Base-by-base conservation (phyloP, 2,797 vertebrate species). In the Hydrolagus colliei region DNA sequence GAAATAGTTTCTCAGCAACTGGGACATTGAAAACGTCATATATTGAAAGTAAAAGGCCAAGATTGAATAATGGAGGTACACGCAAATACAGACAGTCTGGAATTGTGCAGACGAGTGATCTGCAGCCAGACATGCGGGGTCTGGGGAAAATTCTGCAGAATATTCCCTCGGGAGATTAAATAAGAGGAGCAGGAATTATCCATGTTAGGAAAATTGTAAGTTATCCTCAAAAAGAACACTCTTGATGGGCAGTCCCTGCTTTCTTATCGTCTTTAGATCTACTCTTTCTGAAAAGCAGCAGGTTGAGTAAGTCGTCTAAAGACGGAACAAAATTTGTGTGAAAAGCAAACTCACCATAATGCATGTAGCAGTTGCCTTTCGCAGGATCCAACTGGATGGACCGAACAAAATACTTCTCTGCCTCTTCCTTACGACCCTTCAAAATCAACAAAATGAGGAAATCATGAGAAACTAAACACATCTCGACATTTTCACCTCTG, bases 311-410 rank as follows among this genome's bases (percentile, higher is more conserved):
- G 14, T 35, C 27, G 12, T 22, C 72, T 74, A 72, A 14, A 32
- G 11, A 52, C 6, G 41, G 41, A 52, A 52, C 67, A 67, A 41
- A 84, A 63, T 68, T 10, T 4, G 4, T 20, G n/a, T n/a, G 27
- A 82, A 82, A 71, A 84, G 18, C n/a, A 86, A 89, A 93, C 96
- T 88, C 93, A 99, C 98, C 98, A 87, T 99, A 99, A 95, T 99
- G 98, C 98, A 99, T 99, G 91, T 99, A 99, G 92, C 97, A 98
- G 92, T 97, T 99, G 92, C 97, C 98, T 94, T 98, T 99, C 89
- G 94, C 92, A 86, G 98, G 96, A 92, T 99, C 98, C 86, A 99
- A 95, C 86, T 97, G 96, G 93, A 99, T 98, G 89, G 98, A 97
- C 92, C 97, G 98, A 90, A 98, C 88, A 89, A 99, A 98, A 93